phyloP scores from a whole-genome alignment of 2,113 vertebrate genomes.

The Odocoileus virginianus region DNA sequence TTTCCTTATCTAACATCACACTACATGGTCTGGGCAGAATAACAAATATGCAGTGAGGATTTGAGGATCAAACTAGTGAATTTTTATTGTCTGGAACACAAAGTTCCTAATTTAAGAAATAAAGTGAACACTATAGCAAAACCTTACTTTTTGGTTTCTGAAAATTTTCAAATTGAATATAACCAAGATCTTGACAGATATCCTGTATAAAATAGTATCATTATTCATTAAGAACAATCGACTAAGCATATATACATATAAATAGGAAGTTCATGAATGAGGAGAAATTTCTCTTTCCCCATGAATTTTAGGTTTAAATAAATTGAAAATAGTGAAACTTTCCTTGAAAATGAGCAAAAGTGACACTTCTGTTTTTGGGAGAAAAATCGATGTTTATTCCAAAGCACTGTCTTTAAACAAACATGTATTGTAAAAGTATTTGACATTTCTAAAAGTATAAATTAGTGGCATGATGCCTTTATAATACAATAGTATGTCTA shows the following conservation, averaged over 20 bases:
- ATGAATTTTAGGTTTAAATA: conserved; percentile 1
- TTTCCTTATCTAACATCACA: background rate
- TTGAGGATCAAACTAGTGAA: background rate
- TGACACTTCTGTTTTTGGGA: background rate
- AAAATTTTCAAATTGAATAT: conserved; percentile 3
- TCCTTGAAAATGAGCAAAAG: background rate
- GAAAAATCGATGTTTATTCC: background rate
- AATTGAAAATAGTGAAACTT: background rate
- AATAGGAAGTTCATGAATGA: conserved; percentile 2
- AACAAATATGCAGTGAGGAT: background rate
- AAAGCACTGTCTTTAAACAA: background rate
- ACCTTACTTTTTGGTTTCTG: background rate
- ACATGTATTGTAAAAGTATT: background rate
- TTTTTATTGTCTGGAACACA: background rate
- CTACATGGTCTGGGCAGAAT: background rate
- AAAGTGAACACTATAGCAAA: background rate
- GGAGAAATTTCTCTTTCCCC: background rate
- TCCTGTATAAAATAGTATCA: background rate
- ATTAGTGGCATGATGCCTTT: background rate
- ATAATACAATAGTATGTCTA: background rate
- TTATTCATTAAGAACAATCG: background rate
- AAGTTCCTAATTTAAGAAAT: conserved; percentile 2
- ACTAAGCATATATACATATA: background rate
- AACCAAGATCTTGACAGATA: background rate
- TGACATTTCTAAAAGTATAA: background rate